Percentiles rank a stretch among this genome's conserved stretches.
phyloP scores from a whole-genome alignment of 2,113 vertebrate genomes.

The Lepus timidus region DNA sequence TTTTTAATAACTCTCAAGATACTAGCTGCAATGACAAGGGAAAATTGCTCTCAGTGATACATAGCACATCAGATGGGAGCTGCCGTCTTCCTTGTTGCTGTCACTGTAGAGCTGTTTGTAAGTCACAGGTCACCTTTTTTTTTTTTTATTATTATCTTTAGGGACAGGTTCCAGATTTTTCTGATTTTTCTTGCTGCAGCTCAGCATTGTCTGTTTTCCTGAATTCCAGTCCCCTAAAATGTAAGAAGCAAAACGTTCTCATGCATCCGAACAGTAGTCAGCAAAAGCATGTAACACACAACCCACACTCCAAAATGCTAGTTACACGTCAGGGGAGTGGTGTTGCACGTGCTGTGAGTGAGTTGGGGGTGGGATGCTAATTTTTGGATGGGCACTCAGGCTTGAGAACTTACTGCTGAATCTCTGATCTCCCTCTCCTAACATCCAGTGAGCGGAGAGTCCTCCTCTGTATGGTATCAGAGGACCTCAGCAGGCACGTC shows the following conservation, averaged over 20 bases:
- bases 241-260: constrained; percentile 70
- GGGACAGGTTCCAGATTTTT: constrained; percentile 54
- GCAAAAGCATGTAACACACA: background rate
- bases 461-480: background rate
- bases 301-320: background rate
- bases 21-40: background rate
- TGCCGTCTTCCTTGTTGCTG: background rate
- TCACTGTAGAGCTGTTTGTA: background rate
- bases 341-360: background rate
- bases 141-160: constrained; percentile 53
- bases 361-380: background rate
- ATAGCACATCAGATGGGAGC: background rate
- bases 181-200: constrained; percentile 72
- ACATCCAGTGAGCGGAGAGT: background rate
- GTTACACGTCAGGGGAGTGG: constrained; percentile 34
- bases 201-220: constrained; percentile 73
- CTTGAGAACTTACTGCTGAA: background rate
- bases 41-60: constrained; percentile 36
- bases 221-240: constrained; percentile 83
- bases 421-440: background rate
- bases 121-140: background rate
- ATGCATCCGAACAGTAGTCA: background rate
- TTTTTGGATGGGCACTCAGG: background rate
- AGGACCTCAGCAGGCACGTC: background rate
- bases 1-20: constrained; percentile 60